Evolutionary conservation across 2,888 invertebrate genomes (phyloP).

Genomic region (Diplolepis rosae): DNA sequence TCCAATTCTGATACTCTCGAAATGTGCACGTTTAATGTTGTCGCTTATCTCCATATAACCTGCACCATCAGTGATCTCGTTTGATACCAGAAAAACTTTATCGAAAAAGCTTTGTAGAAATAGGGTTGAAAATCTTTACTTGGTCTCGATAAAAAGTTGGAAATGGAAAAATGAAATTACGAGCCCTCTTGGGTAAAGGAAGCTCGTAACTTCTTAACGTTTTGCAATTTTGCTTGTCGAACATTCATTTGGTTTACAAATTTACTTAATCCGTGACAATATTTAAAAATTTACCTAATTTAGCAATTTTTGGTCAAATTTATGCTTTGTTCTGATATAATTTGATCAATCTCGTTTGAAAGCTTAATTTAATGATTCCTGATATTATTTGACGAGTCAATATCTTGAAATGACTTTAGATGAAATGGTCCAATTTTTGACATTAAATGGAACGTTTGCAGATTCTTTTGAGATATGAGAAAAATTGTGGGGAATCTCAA

Average conservation of each 20-base stretch:
- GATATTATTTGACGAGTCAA: too few relatives aligned
- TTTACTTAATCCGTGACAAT: constrained; percentile 6
- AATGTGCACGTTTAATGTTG: neutral
- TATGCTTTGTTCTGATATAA: too few relatives aligned
- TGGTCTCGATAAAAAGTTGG: neutral
- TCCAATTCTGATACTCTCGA: neutral
- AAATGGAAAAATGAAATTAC: neutral
- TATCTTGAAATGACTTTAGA: too few relatives aligned
- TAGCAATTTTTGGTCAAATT: too few relatives aligned
- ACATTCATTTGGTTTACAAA: constrained; percentile 27
- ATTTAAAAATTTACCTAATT: constrained; percentile 2
- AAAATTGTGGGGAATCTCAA: too few relatives aligned
- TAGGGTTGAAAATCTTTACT: neutral
- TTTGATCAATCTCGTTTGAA: too few relatives aligned
- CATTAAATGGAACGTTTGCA: too few relatives aligned
- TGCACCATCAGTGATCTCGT: neutral
- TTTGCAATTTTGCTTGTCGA: constrained; percentile 7
- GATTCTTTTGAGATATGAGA: too few relatives aligned
- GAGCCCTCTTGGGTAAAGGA: constrained; percentile 9
- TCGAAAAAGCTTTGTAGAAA: neutral
- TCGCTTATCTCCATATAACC: neutral
- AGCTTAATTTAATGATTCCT: too few relatives aligned
- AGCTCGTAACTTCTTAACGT: constrained; percentile 20
- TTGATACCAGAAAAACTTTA: neutral
- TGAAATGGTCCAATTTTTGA: neutral